Evolutionary conservation across 2,888 invertebrate species (phyloP), one percentile per base, ranked within the genome.

Genomic region (Ditula angustiorana): DNA sequence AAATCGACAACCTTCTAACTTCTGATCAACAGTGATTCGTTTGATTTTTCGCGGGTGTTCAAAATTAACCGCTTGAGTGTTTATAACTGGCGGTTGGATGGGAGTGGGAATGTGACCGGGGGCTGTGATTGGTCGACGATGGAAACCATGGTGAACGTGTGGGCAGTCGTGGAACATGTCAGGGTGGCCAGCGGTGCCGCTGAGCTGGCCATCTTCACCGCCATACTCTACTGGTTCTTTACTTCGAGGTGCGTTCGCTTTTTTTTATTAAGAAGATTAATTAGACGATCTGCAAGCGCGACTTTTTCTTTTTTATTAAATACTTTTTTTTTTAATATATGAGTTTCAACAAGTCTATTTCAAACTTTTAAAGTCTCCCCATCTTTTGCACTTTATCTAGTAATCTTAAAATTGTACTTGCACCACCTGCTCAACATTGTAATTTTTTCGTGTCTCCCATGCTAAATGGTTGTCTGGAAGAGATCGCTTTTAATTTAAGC

Each of bases 201-300:
- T 47, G 94, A 94, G 81, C 85, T 94, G 71, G 94, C 94, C 79
- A 92, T 95, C 83, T 94, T 94, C 86, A 93, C 94, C 71, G 94
- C 94, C 64, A 88, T 94, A 28, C 86, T 95, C 70, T 94, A 94
- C 86, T 95, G 94, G 92, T 94, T 94, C 86, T 94, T 94, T 83
- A 94, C 94, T 57, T 92, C 93, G 73, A 94, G 94, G 94, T 94
- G 85, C 55, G 88, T 86, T 70, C 26, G 8, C 10, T 30, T 30
- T 8, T 8, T 8, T 30, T 2, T n/a, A n/a, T n/a, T n/a, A n/a
- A n/a, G n/a, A n/a, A n/a, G n/a, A n/a, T n/a, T n/a, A n/a, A n/a
- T n/a, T n/a, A n/a, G n/a, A n/a, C n/a, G n/a, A n/a, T n/a, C n/a
- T n/a, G n/a, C n/a, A n/a, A n/a, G n/a, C n/a, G n/a, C n/a, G n/a